Conservation (phyloP, 1,140 invertebrate genomes). For the Pseudachorutes palmiensis region DNA sequence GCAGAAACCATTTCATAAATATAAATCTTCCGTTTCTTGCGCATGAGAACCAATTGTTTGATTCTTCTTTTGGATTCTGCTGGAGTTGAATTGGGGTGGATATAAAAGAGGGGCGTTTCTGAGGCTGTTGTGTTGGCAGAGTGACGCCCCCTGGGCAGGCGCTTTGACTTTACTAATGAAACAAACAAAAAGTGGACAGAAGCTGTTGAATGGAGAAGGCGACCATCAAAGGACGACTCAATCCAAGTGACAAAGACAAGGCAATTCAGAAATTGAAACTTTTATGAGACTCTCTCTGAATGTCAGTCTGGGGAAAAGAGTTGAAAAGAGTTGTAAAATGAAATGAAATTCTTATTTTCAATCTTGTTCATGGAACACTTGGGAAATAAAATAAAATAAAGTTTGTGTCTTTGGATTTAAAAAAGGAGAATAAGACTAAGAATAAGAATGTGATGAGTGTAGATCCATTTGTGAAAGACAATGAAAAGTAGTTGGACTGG, state of each 20-base stretch:
- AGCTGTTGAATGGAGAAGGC: too few species aligned
- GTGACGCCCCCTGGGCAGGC: not conserved
- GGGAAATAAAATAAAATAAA: not conserved
- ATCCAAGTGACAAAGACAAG: too few species aligned
- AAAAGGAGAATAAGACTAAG: too few species aligned
- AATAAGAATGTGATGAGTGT: too few species aligned
- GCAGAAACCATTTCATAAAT: not conserved
- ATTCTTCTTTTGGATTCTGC: not conserved
- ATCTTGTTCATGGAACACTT: not conserved
- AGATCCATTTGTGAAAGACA: too few species aligned
- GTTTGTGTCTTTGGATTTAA: not conserved
- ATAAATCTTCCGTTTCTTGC: too few species aligned
- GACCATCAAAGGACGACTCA: too few species aligned
- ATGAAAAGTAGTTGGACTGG: too few species aligned
- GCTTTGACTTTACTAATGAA: not conserved
- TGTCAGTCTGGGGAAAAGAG: not conserved
- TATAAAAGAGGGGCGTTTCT: slow-evolving; percentile 1
- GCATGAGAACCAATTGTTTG: too few species aligned
- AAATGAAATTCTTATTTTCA: not conserved
- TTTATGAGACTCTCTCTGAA: not conserved
- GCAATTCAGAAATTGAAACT: not conserved
- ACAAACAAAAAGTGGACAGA: not conserved
- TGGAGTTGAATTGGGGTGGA: not conserved
- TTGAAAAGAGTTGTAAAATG: not conserved
- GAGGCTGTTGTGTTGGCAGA: slow-evolving; percentile 1